Base-by-base conservation (phyloP, 2,797 vertebrate genomes). In the Alosa sapidissima region DNA sequence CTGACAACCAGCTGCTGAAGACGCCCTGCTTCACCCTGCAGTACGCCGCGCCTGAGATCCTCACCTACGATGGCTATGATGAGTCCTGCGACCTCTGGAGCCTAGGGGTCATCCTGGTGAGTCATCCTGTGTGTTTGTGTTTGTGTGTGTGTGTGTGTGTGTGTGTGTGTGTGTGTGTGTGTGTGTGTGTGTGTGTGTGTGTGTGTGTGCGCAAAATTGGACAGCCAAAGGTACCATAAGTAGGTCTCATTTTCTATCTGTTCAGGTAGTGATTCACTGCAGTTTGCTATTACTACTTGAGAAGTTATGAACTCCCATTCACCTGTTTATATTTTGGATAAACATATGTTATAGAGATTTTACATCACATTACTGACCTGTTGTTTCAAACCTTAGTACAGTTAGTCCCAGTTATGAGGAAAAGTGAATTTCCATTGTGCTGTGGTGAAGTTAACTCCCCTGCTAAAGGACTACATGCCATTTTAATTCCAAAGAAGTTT, bases 81-180 rank as follows among this genome's bases (percentile, higher is more conserved):
- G 98, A 99, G 91, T 99, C 98, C 84, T 99, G 98, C 84, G 98
- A 99, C 94, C 96, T 99, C 16, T 99, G 98, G 98, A 99, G 98
- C 92, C 91, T 99, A 89, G 98, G 98, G 0, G 98, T 99, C 90
- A 99, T 99, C 90, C 90, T 99, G 96, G 98, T 99, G 93, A 97
- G 98, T 94, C 36, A 60, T 21, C n/a, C 1, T 28, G 47, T 33
- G 65, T 24, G 4, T 7, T 83, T 55, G n/a, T n/a, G n/a, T n/a
- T n/a, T n/a, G n/a, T n/a, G n/a, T n/a, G n/a, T n/a, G n/a, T n/a
- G n/a, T n/a, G n/a, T n/a, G n/a, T n/a, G 54, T 51, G 58, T 41
- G 65, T 83, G 5, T 2, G 72, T 7, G 14, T 47, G 21, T 41
- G n/a, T 65, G 21, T 45, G 1, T 81, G 1, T 36, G 55, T 78